Evolutionary conservation across 1,140 invertebrate species (phyloP).

Genomic region (Asobara japonica): DNA sequence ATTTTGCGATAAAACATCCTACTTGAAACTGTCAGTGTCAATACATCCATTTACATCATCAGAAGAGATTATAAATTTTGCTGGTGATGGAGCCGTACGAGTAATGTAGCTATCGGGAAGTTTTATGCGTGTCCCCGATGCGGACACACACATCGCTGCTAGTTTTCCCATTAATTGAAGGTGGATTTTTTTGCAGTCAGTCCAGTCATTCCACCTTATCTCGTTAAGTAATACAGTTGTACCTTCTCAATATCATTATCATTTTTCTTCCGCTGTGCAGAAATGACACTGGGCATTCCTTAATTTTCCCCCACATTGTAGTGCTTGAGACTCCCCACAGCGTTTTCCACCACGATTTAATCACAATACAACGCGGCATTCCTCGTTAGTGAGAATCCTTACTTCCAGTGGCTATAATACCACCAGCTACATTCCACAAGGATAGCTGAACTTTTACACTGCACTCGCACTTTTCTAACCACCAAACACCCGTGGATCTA

Average conservation of each 20-base stretch:
- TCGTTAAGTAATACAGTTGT: not conserved
- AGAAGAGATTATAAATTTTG: no score
- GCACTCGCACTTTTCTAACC: not conserved
- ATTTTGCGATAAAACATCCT: no score
- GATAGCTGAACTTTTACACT: slow-evolving; percentile 4
- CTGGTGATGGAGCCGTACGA: no score
- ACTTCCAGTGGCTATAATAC: slow-evolving; percentile 54
- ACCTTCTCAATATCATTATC: not conserved
- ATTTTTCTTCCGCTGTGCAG: not conserved
- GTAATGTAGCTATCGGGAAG: no score
- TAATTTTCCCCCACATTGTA: slow-evolving; percentile 53
- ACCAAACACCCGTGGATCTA: slow-evolving; percentile 38
- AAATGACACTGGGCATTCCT: slow-evolving; percentile 46
- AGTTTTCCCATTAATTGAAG: no score
- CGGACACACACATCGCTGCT: no score
- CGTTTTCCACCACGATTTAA: slow-evolving; percentile 58
- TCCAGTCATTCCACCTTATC: not conserved
- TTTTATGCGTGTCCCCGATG: no score
- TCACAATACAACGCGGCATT: slow-evolving; percentile 58
- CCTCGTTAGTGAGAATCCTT: slow-evolving; percentile 61
- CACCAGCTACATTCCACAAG: slow-evolving; percentile 54
- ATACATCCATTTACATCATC: no score
- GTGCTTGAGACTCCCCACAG: slow-evolving; percentile 52
- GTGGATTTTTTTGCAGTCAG: no score
- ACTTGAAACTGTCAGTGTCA: no score